phyloP scores from a whole-genome alignment of 1,140 invertebrate species.

The Paralvinella palmiformis region DNA sequence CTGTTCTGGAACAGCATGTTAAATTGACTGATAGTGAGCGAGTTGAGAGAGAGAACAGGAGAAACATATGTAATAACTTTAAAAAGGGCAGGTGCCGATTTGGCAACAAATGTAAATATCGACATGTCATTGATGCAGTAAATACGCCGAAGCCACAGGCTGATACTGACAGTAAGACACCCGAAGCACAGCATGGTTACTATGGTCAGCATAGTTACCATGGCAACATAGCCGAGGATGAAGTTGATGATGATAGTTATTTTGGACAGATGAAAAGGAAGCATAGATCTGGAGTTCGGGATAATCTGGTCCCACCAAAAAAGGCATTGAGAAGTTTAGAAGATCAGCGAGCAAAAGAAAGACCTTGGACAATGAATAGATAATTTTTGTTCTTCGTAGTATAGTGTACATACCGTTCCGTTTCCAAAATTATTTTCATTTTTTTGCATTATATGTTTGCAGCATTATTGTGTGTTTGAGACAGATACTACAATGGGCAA shows the following conservation, averaged over 20 bases:
- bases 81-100: slow-evolving; percentile 82
- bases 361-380: slow-evolving; percentile 46
- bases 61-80: slow-evolving; percentile 91
- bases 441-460: no score
- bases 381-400: no score
- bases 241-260: slow-evolving; percentile 30
- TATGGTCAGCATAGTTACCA: neutral
- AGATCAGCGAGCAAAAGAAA: slow-evolving; percentile 55
- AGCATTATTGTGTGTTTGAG: no score
- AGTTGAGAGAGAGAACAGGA: slow-evolving; percentile 65
- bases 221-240: neutral
- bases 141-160: no score
- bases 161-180: neutral
- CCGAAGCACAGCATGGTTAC: neutral
- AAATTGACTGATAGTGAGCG: slow-evolving; percentile 74
- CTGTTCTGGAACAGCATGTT: slow-evolving; percentile 84
- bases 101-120: slow-evolving; percentile 86
- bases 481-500: no score
- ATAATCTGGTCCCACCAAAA: slow-evolving; percentile 73
- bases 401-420: no score
- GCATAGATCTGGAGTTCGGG: slow-evolving; percentile 70
- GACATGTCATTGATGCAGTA: slow-evolving; percentile 82
- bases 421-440: no score
- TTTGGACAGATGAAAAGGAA: slow-evolving; percentile 54
- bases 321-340: slow-evolving; percentile 76